Evolutionary conservation across 1,140 invertebrate species (phyloP), one percentile per base, ranked within the genome.

Genomic region (Drosophila malerkotliana): DNA sequence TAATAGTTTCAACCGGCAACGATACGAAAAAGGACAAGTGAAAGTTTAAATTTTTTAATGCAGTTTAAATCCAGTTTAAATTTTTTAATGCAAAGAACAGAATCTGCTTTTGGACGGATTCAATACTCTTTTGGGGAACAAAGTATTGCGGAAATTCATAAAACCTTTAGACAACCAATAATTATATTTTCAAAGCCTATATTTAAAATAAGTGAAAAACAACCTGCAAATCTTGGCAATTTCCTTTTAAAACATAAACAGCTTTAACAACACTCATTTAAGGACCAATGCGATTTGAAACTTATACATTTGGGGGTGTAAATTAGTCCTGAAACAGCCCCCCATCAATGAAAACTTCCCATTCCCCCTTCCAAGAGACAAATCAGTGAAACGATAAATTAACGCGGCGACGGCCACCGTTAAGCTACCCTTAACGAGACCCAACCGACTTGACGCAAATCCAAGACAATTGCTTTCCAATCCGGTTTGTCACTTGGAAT

Each of bases 381-480:
- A 88, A 68, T 88, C 83, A 79, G 72, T 73, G 83, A 88, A 62
- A 83, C 83, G 83, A 88, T 88, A 88, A 88, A 88, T 88, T 88
- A 88, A 79, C 56, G 72, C 58, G 53, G 63, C 60, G 56, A 53
- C 47, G 53, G 54, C 57, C 52, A 60, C 56, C 77, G 79, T 67
- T 74, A 67, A 85, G 78, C 73, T 77, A 74, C 61, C 57, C 59
- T 77, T 73, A 76, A 64, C 68, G 60, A 62, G 49, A 53, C 57
- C 72, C 48, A 61, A 68, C 47, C 47, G 71, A 49, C 77, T 78
- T 62, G 72, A 82, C 79, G 61, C 67, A 85, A 87, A 90, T 80
- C 87, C 79, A 90, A 90, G 84, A 90, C 89, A 90, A 91, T 90
- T 91, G 88, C 84, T 89, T 90, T 91, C 63, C 88, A 91, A 91